These are phyloP conservation scores for Bellardia bayeri DNA, from an alignment of 2,888 invertebrate genomes.

Conservation along the genomic window DNA sequence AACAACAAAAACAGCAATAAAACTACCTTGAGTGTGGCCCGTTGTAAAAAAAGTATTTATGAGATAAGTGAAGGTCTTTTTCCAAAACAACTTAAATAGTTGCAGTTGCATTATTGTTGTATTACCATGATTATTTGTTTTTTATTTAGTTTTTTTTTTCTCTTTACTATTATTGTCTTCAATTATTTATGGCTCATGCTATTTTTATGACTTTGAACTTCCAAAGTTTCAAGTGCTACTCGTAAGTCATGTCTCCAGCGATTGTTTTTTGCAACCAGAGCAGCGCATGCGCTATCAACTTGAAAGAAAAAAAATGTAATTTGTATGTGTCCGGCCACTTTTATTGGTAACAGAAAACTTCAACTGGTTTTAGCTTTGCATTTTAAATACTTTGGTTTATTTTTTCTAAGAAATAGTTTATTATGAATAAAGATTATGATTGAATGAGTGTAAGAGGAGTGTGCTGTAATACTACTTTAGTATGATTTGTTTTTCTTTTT, in stretches of 20 bases:
- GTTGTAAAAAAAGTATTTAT: not conserved
- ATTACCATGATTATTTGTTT: slow-evolving; percentile 37
- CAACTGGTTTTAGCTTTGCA: slow-evolving; percentile 44
- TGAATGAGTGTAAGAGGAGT: slow-evolving; percentile 50
- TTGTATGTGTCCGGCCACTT: slow-evolving; percentile 40
- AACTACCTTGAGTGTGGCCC: slow-evolving; percentile 31
- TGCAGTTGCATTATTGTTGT: slow-evolving; percentile 19
- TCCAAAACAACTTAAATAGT: not conserved
- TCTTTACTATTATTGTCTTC: slow-evolving; percentile 36
- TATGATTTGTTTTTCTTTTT: slow-evolving; percentile 5
- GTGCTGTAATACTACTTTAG: slow-evolving; percentile 51
- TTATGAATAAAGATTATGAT: slow-evolving; percentile 59
- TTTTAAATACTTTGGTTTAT: not conserved
- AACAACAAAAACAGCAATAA: not conserved
- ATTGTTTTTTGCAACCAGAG: slow-evolving; percentile 38
- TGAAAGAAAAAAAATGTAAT: slow-evolving; percentile 24
- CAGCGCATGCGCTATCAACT: slow-evolving; percentile 46
- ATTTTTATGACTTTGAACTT: slow-evolving; percentile 67
- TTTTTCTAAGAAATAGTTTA: slow-evolving; percentile 33
- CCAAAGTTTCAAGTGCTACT: slow-evolving; percentile 54
- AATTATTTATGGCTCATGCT: slow-evolving; percentile 55
- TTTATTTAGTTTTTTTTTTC: not conserved
- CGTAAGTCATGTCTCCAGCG: slow-evolving; percentile 41
- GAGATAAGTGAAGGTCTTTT: slow-evolving; percentile 60
- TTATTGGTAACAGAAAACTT: slow-evolving; percentile 46